A percentile compares a stretch with the other conserved stretches of the same genome.
These are phyloP conservation scores for Astyanax mexicanus DNA, from an alignment of 2,797 vertebrate species.

Conservation along the genomic window DNA sequence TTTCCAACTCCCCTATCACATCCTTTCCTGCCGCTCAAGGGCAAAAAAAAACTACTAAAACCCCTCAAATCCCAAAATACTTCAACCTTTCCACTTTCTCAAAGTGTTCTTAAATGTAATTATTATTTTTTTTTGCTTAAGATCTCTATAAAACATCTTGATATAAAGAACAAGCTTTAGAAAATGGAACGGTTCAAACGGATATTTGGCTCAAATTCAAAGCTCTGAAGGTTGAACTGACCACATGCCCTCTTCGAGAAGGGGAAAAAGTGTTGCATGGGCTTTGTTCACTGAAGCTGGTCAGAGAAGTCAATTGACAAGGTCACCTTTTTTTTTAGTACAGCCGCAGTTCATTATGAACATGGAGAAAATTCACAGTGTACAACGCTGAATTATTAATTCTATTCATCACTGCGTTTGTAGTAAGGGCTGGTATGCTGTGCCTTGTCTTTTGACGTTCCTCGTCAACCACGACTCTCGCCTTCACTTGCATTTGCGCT, in stretches of 20 bases:
- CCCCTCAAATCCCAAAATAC: neutral
- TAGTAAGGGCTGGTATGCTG: neutral
- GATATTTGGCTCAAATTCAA: constrained; percentile 45
- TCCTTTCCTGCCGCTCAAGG: constrained; percentile 2
- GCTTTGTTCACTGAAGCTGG: constrained; percentile 60
- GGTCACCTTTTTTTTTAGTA: constrained; percentile 61
- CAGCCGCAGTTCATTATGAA: constrained; percentile 62
- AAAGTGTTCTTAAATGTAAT: neutral
- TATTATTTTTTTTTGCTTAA: no score
- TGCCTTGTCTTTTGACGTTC: constrained; percentile 76
- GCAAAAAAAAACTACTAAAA: no score
- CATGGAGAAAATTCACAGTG: constrained; percentile 42
- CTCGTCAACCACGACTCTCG: constrained; percentile 60
- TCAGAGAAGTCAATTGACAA: constrained; percentile 75
- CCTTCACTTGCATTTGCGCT: constrained; percentile 70
- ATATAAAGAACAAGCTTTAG: constrained; percentile 67
- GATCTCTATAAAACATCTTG: constrained; percentile 18
- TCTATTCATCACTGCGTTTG: neutral
- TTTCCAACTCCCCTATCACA: constrained; percentile 77
- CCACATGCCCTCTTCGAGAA: constrained; percentile 59
- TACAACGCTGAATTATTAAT: constrained; percentile 67
- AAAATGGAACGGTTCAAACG: constrained; percentile 68
- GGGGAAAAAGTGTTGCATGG: constrained; percentile 61
- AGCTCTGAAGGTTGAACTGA: constrained; percentile 57
- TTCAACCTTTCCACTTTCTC: constrained; percentile 43